Base-by-base conservation (phyloP, 2,113 vertebrate genomes). In the Peromyscus leucopus region DNA sequence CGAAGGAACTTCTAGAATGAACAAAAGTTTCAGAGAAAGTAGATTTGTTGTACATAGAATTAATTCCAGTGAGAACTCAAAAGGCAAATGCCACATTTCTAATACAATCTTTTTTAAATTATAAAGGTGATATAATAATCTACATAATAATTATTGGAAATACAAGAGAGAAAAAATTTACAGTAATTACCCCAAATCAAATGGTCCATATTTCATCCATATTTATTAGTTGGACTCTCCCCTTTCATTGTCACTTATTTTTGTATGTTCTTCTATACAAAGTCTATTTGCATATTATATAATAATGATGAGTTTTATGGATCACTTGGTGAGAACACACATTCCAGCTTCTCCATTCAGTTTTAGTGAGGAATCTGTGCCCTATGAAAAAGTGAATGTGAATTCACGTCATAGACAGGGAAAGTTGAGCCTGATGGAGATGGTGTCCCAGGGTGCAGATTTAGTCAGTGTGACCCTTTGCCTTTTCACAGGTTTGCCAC, bases 381-480 rank as follows among this genome's bases (percentile, higher is more conserved):
- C 21, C 31, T 24, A 1, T 88, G 48, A 51, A 72, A 55, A 26
- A 36, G 12, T n/a, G 21, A 33, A n/a, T 51, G 26, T 24, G 11
- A 69, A 36, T 71, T 89, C 7, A 90, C 78, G 90, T 91, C 59
- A 42, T 75, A 87, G 10, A 17, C 55, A 26, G 39, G 33, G 96
- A 86, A 71, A 79, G 61, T 95, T 26, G 79, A 86, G 33, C 15
- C 24, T 63, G 48, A 51, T 22, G 51, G 51, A 51, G 61, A 63
- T 71, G 78, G 72, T 95, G 89, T 97, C 95, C 17, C 6, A 74
- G 61, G 59, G 59, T 79, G 75, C 31, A 59, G 22, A 80, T 87
- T 97, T 61, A 78, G 26, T 78, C 55, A 46, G n/a, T 71, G 69
- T 89, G 80, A 75, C n/a, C 42, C 65, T 96, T 95, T 87, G 46